Base-by-base conservation (phyloP, 2,113 vertebrate genomes). In the Ondatra zibethicus region DNA sequence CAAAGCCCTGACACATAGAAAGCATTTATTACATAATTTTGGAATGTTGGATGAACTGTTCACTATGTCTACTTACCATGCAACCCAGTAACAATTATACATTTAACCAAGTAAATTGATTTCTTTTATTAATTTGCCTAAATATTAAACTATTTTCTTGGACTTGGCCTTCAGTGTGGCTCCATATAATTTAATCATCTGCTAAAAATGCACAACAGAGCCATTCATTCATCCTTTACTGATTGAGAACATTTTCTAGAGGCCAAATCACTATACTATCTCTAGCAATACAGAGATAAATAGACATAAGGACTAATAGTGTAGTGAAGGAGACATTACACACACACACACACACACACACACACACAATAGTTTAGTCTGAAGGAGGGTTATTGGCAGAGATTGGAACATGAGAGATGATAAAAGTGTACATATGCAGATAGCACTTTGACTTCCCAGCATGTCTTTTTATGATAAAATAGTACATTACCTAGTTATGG, bases 11-110 rank as follows among this genome's bases (percentile, higher is more conserved):
- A 93, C 65, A 89, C 70, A 94, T 52, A 94, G 87, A 95, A 94
- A 42, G 52, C 66, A 97, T 97, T 96, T 93, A 96, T 94, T 94
- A 93, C 39, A 93, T 91, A 89, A 90, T 89, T 97, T 88, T 92
- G 65, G 33, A 94, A 88, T 76, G 27, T 47, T 70, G 68, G 89
- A 95, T 94, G 73, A 94, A 82, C 42, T 33, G 29, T 92, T 97
- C 63, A 55, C 65, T 85, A 76, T 92, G 29, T 55, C 52, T 95
- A 77, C 89, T 78, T 92, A 90, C 73, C 75, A 73, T 91, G 61
- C 39, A 93, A 84, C 47, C 75, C 63, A 94, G 66, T 92, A 93
- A 93, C 88, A 95, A 92, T 89, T 92, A 55, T 93, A 76, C 70
- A 96, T 93, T 95, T 78, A 97, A 93, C 78, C 63, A 95, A 93